phyloP scores from a whole-genome alignment of 23 tunicate species.

The Aplidium turbinatum region DNA sequence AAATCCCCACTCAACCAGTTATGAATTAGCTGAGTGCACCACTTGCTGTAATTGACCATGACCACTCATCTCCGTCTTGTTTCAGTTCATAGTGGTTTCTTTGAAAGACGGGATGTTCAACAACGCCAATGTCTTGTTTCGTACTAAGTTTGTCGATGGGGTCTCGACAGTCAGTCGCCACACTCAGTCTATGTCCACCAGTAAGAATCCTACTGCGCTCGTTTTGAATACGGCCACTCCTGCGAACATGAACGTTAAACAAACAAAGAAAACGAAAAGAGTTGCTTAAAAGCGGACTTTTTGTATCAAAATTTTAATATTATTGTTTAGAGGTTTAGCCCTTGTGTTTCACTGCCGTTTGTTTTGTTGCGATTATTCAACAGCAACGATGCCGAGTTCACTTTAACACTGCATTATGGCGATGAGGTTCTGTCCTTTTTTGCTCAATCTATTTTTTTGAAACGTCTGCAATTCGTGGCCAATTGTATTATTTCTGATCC shows the following conservation, averaged over 20 bases:
- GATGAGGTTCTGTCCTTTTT: too few relatives aligned
- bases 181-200: conserved; percentile 31
- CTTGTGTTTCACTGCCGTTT: neutral
- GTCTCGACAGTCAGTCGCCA: conserved; percentile 84
- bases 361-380: neutral
- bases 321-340: neutral
- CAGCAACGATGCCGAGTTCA: too few relatives aligned
- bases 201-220: conserved; percentile 4
- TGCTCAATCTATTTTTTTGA: too few relatives aligned
- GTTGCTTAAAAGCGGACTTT: neutral
- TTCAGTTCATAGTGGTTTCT: conserved; percentile 91
- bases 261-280: conserved; percentile 7
- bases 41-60: neutral
- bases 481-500: too few relatives aligned
- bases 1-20: neutral
- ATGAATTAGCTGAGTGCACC: neutral
- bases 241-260: neutral
- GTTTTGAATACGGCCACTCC: conserved; percentile 4
- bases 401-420: too few relatives aligned
- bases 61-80: neutral
- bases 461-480: too few relatives aligned
- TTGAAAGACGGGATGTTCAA: conserved; percentile 96
- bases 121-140: conserved; percentile 92
- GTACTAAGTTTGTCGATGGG: conserved; percentile 94
- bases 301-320: too few relatives aligned